These are phyloP conservation scores for Cephalopholis sonnerati DNA, from an alignment of 2,113 vertebrate species.

Conservation along the genomic window DNA sequence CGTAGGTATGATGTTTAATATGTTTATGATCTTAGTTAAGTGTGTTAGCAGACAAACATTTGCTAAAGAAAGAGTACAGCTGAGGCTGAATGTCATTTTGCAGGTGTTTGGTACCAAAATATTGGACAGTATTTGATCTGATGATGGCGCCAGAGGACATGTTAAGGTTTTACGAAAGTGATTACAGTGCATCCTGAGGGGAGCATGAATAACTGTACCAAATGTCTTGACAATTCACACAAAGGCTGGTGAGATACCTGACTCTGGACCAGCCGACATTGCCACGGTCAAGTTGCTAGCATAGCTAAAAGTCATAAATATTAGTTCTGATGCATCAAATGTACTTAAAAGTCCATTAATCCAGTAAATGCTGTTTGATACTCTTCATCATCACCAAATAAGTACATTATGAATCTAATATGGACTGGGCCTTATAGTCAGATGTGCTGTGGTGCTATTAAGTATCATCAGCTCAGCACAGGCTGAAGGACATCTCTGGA, in stretches of 20 bases:
- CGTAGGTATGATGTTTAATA: too few relatives aligned
- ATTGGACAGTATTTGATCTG: background rate
- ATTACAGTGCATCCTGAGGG: background rate
- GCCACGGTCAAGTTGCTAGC: too few relatives aligned
- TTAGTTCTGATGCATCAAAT: background rate
- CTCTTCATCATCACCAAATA: background rate
- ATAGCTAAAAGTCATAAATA: background rate
- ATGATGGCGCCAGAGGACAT: background rate
- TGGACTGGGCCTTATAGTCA: background rate
- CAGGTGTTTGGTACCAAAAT: background rate
- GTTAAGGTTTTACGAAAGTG: background rate
- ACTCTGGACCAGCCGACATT: background rate
- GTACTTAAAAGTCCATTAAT: background rate
- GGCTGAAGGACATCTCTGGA: background rate
- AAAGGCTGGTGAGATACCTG: background rate
- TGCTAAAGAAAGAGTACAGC: background rate
- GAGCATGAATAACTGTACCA: background rate
- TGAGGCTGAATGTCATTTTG: background rate
- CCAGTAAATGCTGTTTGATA: background rate
- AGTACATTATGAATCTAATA: background rate
- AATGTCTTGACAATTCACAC: background rate
- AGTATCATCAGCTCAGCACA: conserved; percentile 7
- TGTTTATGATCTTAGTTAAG: background rate
- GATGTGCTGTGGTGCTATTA: background rate
- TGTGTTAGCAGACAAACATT: background rate